Conservation (phyloP, 1,140 invertebrate species). For the Eurytemora carolleeae region DNA sequence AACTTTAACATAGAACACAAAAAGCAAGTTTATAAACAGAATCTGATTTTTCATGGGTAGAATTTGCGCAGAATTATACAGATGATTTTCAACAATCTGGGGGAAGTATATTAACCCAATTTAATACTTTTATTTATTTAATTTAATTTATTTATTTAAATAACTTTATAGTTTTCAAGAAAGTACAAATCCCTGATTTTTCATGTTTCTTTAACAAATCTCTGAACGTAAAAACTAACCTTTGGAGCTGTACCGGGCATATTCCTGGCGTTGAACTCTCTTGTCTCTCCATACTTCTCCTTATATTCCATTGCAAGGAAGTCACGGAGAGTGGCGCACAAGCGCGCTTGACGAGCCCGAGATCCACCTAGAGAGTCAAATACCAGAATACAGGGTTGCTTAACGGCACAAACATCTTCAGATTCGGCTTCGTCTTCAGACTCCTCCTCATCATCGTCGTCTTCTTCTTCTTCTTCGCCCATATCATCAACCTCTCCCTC, state of each 20-base stretch:
- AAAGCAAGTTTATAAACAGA: too few relatives aligned
- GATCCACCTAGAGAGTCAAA: slow-evolving; percentile 58
- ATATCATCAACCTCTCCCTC: neutral
- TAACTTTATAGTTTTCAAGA: too few relatives aligned
- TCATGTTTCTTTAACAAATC: too few relatives aligned
- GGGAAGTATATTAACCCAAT: too few relatives aligned
- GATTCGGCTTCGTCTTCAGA: neutral
- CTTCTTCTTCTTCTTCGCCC: neutral
- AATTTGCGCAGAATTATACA: too few relatives aligned
- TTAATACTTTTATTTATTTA: too few relatives aligned
- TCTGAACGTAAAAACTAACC: too few relatives aligned
- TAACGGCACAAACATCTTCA: neutral
- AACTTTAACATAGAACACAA: too few relatives aligned
- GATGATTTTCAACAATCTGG: too few relatives aligned
- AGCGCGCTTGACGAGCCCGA: neutral
- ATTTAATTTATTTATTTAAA: too few relatives aligned
- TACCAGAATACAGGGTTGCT: slow-evolving; percentile 63
- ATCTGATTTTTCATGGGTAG: too few relatives aligned
- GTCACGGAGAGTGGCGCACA: slow-evolving; percentile 33
- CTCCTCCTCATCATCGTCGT: neutral
- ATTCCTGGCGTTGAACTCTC: slow-evolving; percentile 52
- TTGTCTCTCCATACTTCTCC: slow-evolving; percentile 40
- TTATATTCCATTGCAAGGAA: slow-evolving; percentile 76
- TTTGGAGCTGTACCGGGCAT: slow-evolving; percentile 62
- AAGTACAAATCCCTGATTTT: too few relatives aligned